Conservation (phyloP, 2,888 invertebrate species). For the Mactromeris polynyma region DNA sequence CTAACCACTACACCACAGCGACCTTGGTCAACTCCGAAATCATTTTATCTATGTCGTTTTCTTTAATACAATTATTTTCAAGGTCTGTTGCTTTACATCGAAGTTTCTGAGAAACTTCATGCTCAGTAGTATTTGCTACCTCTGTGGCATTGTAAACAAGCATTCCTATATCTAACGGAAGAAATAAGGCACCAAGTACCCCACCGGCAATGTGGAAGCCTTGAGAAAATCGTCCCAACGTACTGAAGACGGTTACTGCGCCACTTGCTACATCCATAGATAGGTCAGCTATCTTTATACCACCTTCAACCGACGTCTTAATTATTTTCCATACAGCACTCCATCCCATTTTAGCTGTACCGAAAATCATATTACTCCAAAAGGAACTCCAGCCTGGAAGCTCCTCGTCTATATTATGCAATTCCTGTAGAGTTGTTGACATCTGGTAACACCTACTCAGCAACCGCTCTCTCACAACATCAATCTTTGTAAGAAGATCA, state of each 20-base stretch:
- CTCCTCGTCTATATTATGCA: neutral
- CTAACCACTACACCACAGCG: too few species aligned
- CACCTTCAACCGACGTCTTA: neutral
- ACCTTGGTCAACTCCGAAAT: too few species aligned
- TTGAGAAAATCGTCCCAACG: neutral
- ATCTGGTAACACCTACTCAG: neutral
- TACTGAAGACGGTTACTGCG: neutral
- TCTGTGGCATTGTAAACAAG: neutral
- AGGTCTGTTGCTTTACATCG: too few species aligned
- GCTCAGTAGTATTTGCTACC: neutral
- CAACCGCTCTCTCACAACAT: neutral
- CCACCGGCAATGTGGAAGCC: slow-evolving; percentile 56
- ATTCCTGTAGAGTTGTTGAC: neutral
- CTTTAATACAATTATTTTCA: too few species aligned
- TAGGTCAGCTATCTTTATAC: neutral
- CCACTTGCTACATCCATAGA: neutral
- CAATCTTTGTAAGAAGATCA: neutral
- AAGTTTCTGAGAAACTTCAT: neutral
- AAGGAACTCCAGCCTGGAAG: slow-evolving; percentile 4
- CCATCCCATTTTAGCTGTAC: slow-evolving; percentile 18
- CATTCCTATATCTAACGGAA: slow-evolving; percentile 27
- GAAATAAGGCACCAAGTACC: neutral
- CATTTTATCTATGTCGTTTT: too few species aligned
- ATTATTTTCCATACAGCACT: neutral
- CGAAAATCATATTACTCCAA: neutral